phyloP scores from a whole-genome alignment of 1,140 invertebrate genomes.

The Calliphora vicina region DNA sequence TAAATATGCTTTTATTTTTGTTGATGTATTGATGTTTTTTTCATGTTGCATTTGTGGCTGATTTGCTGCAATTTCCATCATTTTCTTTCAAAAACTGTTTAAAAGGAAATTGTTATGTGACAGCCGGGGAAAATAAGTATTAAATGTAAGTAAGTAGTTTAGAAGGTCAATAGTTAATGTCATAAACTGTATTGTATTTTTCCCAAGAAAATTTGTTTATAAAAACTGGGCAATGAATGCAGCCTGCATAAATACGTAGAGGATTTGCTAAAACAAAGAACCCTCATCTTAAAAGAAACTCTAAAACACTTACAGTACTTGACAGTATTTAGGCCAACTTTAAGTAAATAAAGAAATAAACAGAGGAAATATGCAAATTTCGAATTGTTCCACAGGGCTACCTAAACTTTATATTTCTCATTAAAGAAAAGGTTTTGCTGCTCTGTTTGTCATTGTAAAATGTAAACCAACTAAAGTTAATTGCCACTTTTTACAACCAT shows the following conservation, averaged over 20 bases:
- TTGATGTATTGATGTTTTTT: constrained; percentile 9
- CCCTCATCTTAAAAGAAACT: not conserved
- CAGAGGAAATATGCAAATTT: not conserved
- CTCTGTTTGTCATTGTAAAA: no score
- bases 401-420: no score
- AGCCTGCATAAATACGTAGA: not conserved
- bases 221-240: not conserved
- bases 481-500: not conserved
- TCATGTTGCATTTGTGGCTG: not conserved
- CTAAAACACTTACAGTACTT: no score
- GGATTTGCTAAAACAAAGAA: not conserved
- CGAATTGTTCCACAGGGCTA: no score
- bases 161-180: constrained; percentile 24
- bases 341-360: not conserved
- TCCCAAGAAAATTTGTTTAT: not conserved
- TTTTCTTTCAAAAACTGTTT: no score
- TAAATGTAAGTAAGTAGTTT: constrained; percentile 13
- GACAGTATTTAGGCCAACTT: constrained; percentile 4
- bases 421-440: not conserved
- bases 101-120: not conserved
- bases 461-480: not conserved
- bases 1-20: not conserved
- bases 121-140: not conserved
- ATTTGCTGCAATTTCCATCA: no score
- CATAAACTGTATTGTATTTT: not conserved